Base-by-base conservation (phyloP, 1,140 invertebrate species). In the Hormaphis cornu region DNA sequence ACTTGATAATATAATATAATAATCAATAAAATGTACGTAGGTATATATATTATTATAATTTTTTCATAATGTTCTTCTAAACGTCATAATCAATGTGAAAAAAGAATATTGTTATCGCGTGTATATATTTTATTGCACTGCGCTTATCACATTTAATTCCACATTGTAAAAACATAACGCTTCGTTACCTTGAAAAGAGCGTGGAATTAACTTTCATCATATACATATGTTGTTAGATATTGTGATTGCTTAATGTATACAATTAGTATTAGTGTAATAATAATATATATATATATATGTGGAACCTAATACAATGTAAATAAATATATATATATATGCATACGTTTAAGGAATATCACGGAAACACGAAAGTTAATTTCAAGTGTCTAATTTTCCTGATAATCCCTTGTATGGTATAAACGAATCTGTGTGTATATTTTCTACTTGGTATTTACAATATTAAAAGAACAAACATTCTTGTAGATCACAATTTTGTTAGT, bases 141-240 rank as follows among this genome's bases (percentile, higher is more conserved):
- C 28, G 28, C 61, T 63, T 66, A 66, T 66, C 61, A 66, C 61
- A 66, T 66, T 66, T 20, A 28, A 50, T 66, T 66, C 61, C 54
- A 58, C 54, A 58, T 40, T n/a, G n/a, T n/a, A n/a, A n/a, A 37
- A n/a, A 58, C 3, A 40, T 24, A 14, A 40, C 7, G 9, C 26
- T 56, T 53, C 37, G 14, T 22, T 33, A 24, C 20, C 20, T 9
- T n/a, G 22, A 58, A 37, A 58, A 3, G 33, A 37, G 53, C 16
- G 20, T 56, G 33, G 53, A 56, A 35, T 56, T 12, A 16, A 56
- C 18, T 16, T 40, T 58, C 40, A 40, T 40, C 16, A 26, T 58
- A 58, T 40, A n/a, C 37, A 56, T 56, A 22, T 58, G 22, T 26
- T 16, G 40, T 58, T 16, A 24, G 20, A 7, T 58, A 58, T 40